These are phyloP conservation scores for Arothron firmamentum DNA, from an alignment of 2,113 vertebrate species.

Conservation along the genomic window DNA sequence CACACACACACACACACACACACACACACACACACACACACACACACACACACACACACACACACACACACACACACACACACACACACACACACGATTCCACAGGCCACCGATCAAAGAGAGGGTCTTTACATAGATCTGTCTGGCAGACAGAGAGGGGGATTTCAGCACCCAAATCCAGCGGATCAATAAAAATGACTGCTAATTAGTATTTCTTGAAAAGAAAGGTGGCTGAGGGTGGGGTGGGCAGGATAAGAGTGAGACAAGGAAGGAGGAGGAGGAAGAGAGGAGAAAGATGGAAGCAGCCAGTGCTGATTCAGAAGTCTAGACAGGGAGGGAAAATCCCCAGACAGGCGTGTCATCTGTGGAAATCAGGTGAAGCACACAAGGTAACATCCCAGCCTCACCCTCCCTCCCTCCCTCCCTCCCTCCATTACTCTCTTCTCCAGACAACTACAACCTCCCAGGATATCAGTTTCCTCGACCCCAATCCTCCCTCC, in stretches of 20 bases:
- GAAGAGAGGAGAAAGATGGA: constrained; percentile 8
- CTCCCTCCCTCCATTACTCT: constrained; percentile 40
- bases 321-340: constrained; percentile 56
- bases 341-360: constrained; percentile 39
- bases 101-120: constrained; percentile 42
- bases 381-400: constrained; percentile 20
- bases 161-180: constrained; percentile 70
- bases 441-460: constrained; percentile 19
- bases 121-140: constrained; percentile 64
- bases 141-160: constrained; percentile 68
- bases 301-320: constrained; percentile 50
- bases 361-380: constrained; percentile 43
- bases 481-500: constrained; percentile 62
- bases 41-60: background rate
- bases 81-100: constrained; percentile 1
- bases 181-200: constrained; percentile 73
- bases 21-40: constrained; percentile 8
- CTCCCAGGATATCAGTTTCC: constrained; percentile 58
- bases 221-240: background rate
- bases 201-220: constrained; percentile 65
- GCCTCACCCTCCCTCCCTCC: constrained; percentile 1
- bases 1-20: background rate
- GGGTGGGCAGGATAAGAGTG: constrained; percentile 15
- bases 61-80: background rate
- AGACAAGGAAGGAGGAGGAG: constrained; percentile 11